Base-by-base conservation (phyloP, 2,888 invertebrate genomes). In the Mycogona germanica region DNA sequence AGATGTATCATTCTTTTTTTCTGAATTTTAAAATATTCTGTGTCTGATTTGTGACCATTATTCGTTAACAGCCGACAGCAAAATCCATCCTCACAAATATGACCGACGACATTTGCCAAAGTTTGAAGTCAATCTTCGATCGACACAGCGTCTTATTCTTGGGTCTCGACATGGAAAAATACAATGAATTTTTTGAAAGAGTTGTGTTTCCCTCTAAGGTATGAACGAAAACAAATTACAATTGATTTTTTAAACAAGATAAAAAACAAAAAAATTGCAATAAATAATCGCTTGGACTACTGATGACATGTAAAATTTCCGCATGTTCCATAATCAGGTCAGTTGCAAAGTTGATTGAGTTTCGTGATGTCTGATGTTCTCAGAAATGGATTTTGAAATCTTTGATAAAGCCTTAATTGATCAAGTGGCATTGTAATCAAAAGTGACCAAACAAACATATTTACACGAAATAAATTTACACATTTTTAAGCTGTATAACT, bases 161-260 rank as follows among this genome's bases (percentile, higher is more conserved):
- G 23, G 57, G 57, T 6, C 12, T 57, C 5, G 47, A 55, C 26
- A 26, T 29, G 21, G 47, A 57, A 1, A 3, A 17, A 23, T 51
- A 57, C 51, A 19, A 45, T n/a, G 23, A 25, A 9, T 57, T 57
- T 51, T 55, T 57, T 28, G 35, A 25, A 2, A n/a, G 42, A 37
- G 42, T 51, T 30, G 51, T 57, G 19, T 14, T 6, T 17, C 44
- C 55, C 19, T 44, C 57, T 14, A 44, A 54, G 57, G 57, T 57
- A 41, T n/a, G n/a, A n/a, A n/a, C n/a, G n/a, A n/a, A n/a, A n/a
- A n/a, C n/a, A n/a, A n/a, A n/a, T n/a, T n/a, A n/a, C n/a, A n/a
- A n/a, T n/a, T n/a, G n/a, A n/a, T n/a, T n/a, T n/a, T n/a, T n/a
- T n/a, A n/a, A n/a, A n/a, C n/a, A n/a, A n/a, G n/a, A n/a, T n/a